A percentile compares a stretch with the other conserved stretches of the same genome.
Conservation (phyloP, 2,888 invertebrate genomes). For the Hypomecis atomaria region DNA sequence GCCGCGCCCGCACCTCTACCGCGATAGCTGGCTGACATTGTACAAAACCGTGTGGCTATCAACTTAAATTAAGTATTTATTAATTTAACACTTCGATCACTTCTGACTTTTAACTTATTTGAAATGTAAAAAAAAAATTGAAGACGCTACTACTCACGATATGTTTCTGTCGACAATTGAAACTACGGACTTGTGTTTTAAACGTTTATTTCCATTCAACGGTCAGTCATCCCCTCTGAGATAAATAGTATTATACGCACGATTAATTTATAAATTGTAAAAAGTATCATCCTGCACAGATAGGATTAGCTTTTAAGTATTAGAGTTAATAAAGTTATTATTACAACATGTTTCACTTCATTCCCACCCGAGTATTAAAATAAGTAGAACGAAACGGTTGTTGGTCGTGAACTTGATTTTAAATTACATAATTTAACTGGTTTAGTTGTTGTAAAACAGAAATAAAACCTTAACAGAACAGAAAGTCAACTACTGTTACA, state of each 20-base stretch:
- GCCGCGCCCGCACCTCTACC: constrained; percentile 47
- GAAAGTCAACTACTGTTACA: not conserved
- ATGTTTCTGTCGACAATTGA: constrained; percentile 12
- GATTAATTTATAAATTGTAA: constrained; percentile 68
- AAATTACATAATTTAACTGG: constrained; percentile 21
- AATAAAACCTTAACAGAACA: not conserved
- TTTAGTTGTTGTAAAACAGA: constrained; percentile 10
- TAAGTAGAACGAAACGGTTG: constrained; percentile 15
- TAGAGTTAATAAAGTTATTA: constrained; percentile 68
- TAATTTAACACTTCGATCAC: constrained; percentile 46
- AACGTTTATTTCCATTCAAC: constrained; percentile 37
- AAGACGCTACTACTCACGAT: not conserved
- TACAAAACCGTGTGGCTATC: constrained; percentile 78
- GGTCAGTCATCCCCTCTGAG: constrained; percentile 59
- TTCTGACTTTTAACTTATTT: not conserved
- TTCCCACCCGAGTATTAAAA: not conserved
- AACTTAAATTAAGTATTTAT: constrained; percentile 78
- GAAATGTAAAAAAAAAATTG: too few relatives aligned
- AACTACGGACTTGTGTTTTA: constrained; percentile 30
- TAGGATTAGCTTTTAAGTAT: constrained; percentile 73
- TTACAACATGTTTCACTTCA: constrained; percentile 45
- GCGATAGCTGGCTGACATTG: constrained; percentile 74
- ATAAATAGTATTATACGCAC: constrained; percentile 50
- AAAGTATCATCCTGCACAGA: constrained; percentile 71
- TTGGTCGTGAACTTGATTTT: constrained; percentile 25